Evolutionary conservation across 2,113 vertebrate genomes (phyloP).

Genomic region (Ceyx melanurus): DNA sequence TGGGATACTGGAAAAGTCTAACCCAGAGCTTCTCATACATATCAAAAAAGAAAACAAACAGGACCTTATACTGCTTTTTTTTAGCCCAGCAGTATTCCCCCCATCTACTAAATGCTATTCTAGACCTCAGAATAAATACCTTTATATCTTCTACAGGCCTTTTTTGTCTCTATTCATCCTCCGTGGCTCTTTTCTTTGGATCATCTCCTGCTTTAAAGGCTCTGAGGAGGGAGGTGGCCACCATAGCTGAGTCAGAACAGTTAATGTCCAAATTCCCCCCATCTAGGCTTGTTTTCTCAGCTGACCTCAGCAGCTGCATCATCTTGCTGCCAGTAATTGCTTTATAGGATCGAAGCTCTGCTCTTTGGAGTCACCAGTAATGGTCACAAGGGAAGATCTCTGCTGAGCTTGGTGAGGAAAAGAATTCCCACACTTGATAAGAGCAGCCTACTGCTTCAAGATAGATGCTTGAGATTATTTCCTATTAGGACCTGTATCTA

Average conservation of each 20-base stretch:
- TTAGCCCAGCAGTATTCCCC: background rate
- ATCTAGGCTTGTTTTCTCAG: background rate
- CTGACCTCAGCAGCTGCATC: background rate
- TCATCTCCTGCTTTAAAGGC: background rate
- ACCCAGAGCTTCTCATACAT: background rate
- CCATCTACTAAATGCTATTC: fast-evolving
- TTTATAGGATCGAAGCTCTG: background rate
- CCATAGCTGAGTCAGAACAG: background rate
- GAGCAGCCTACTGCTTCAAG: background rate
- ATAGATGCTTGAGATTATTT: background rate
- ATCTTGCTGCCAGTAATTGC: background rate
- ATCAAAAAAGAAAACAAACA: background rate
- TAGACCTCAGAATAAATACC: background rate
- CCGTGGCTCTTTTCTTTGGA: background rate
- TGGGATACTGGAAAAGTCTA: background rate
- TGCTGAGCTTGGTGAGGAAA: background rate
- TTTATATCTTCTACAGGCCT: fast-evolving
- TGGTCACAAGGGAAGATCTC: background rate
- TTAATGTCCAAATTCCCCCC: background rate
- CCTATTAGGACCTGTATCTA: background rate
- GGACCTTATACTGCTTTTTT: background rate
- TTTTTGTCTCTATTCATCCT: background rate
- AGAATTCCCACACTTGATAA: background rate
- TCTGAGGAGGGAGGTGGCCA: background rate
- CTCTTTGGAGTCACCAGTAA: background rate